Evolutionary conservation across 2,113 vertebrate species (phyloP).

Genomic region (Tyrannus savana): DNA sequence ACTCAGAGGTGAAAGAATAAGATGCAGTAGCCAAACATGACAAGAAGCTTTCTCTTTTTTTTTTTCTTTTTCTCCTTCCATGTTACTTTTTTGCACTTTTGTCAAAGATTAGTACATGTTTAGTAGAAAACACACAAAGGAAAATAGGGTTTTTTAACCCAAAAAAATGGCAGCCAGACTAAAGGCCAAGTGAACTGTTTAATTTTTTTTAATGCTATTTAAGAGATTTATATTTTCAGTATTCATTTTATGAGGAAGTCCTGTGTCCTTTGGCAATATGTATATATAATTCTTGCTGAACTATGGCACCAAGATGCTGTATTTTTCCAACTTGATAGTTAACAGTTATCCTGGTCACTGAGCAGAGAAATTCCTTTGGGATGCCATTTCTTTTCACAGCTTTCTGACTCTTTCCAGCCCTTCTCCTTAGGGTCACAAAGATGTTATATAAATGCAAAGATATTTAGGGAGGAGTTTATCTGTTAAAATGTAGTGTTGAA

Average conservation of each 20-base stretch:
- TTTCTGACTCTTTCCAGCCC: background rate
- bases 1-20: background rate
- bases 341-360: fast-evolving
- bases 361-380: background rate
- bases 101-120: background rate
- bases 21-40: background rate
- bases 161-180: background rate
- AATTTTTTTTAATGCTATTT: background rate
- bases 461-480: background rate
- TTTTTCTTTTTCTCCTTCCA: background rate
- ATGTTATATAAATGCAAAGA: background rate
- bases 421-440: background rate
- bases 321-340: background rate
- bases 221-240: background rate
- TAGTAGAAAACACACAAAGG: background rate
- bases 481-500: background rate
- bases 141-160: background rate
- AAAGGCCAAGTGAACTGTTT: background rate
- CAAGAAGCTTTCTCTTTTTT: background rate
- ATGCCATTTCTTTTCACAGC: background rate
- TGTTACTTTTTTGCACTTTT: background rate
- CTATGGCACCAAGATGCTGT: fast-evolving
- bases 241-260: background rate
- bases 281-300: background rate
- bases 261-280: background rate